A percentile compares a stretch with the other conserved stretches of the same genome.
Conservation (phyloP, 2,888 invertebrate species). For the Meganola albula region DNA sequence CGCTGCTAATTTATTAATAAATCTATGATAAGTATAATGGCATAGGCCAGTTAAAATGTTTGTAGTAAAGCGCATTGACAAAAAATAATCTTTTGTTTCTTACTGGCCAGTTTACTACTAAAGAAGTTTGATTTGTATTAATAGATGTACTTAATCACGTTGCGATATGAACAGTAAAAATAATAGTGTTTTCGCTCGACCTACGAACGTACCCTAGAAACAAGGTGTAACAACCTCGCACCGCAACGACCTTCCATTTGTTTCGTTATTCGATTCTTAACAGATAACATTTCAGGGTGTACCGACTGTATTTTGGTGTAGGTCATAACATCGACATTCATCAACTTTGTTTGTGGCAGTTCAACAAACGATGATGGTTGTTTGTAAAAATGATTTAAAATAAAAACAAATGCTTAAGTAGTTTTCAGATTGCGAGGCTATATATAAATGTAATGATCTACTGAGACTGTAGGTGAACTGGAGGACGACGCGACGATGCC, state of each 20-base stretch:
- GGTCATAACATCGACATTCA: constrained; percentile 26
- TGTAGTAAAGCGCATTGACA: too few species aligned
- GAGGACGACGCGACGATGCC: constrained; percentile 18
- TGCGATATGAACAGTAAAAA: constrained; percentile 8
- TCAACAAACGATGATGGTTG: too few species aligned
- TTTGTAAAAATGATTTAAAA: too few species aligned
- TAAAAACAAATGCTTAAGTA: too few species aligned
- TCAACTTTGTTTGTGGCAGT: constrained; percentile 12
- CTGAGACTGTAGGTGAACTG: constrained; percentile 31
- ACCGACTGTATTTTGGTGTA: constrained; percentile 16
- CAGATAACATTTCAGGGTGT: constrained; percentile 34
- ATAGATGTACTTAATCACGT: background rate
- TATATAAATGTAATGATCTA: constrained; percentile 10
- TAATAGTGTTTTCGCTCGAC: constrained; percentile 30
- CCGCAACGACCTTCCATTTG: constrained; percentile 47
- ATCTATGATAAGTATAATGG: too few species aligned
- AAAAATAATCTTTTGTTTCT: too few species aligned
- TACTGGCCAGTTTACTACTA: too few species aligned
- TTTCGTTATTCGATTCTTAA: constrained; percentile 52
- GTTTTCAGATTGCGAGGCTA: too few species aligned
- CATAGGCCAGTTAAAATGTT: too few species aligned
- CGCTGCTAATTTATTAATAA: background rate
- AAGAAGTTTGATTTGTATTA: background rate
- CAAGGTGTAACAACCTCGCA: constrained; percentile 56
- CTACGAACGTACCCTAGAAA: constrained; percentile 50